Conservation (phyloP, 2,888 invertebrate species). For the Drosophila paramelanica region DNA sequence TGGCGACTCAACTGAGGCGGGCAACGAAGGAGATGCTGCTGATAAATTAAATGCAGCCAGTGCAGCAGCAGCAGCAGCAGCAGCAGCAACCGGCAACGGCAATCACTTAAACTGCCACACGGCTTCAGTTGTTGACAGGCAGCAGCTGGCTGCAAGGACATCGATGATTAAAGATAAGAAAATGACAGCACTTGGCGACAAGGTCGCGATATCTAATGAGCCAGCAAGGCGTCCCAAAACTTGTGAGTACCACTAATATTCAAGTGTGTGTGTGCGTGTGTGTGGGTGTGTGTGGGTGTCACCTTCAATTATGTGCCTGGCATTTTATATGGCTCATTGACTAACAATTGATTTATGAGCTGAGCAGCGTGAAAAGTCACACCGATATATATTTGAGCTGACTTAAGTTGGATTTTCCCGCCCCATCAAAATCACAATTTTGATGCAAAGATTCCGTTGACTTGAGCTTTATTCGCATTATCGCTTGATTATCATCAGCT, state of each 20-base stretch:
- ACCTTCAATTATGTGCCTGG: constrained; percentile 29
- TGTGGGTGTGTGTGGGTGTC: constrained; percentile 12
- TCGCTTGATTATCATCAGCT: too few relatives aligned
- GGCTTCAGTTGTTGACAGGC: constrained; percentile 67
- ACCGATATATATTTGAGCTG: too few relatives aligned
- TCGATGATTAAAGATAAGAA: constrained; percentile 70
- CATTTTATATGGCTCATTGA: constrained; percentile 46
- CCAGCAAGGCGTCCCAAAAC: constrained; percentile 51
- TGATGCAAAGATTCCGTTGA: too few relatives aligned
- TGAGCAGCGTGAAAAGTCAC: too few relatives aligned
- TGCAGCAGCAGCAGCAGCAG: constrained; percentile 28
- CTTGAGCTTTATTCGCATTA: too few relatives aligned
- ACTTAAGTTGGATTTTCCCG: too few relatives aligned
- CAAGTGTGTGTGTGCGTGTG: neutral
- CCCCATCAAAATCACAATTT: too few relatives aligned
- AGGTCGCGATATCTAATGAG: constrained; percentile 67
- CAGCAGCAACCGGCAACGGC: constrained; percentile 58
- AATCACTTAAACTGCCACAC: constrained; percentile 65
- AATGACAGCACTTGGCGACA: constrained; percentile 56
- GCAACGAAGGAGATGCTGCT: constrained; percentile 54
- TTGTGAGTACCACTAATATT: constrained; percentile 64
- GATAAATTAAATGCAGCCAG: constrained; percentile 77
- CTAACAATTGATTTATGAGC: constrained; percentile 49
- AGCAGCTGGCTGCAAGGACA: constrained; percentile 50
- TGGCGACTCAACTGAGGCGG: constrained; percentile 28